These are phyloP conservation scores for Scomber colias DNA, from an alignment of 2,113 vertebrate species.

Conservation along the genomic window DNA sequence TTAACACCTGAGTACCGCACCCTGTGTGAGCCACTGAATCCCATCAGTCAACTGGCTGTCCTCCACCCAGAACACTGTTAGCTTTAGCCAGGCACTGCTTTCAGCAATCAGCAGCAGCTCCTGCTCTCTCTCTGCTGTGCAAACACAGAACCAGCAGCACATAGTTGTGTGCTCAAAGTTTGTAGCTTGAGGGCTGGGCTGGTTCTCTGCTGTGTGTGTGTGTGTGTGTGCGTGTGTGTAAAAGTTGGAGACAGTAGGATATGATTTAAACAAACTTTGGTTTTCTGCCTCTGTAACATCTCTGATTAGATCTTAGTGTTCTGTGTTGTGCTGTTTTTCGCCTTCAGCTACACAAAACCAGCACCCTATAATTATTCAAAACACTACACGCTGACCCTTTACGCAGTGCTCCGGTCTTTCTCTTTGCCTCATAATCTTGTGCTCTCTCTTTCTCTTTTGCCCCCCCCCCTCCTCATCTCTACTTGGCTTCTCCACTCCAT, in stretches of 20 bases:
- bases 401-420: slow-evolving; percentile 62
- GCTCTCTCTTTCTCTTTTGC: slow-evolving; percentile 77
- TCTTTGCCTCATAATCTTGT: slow-evolving; percentile 34
- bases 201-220: slow-evolving; percentile 48
- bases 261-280: slow-evolving; percentile 71
- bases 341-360: slow-evolving; percentile 49
- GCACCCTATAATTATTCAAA: slow-evolving; percentile 57
- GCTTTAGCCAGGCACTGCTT: slow-evolving; percentile 60
- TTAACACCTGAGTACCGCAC: slow-evolving; percentile 80
- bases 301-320: slow-evolving; percentile 61
- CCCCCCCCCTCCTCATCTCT: slow-evolving; percentile 1
- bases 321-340: slow-evolving; percentile 39
- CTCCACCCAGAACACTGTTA: slow-evolving; percentile 72
- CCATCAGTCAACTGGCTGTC: slow-evolving; percentile 81
- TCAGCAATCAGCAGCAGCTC: slow-evolving; percentile 67
- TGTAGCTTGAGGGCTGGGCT: slow-evolving; percentile 84
- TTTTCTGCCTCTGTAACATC: slow-evolving; percentile 67
- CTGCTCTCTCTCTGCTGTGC: slow-evolving; percentile 77
- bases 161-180: slow-evolving; percentile 77
- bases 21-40: slow-evolving; percentile 81
- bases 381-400: slow-evolving; percentile 52
- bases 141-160: slow-evolving; percentile 74
- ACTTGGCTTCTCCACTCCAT: slow-evolving; percentile 74
- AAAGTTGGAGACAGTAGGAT: slow-evolving; percentile 45
- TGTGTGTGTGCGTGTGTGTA: slow-evolving; percentile 24